These are phyloP conservation scores for Euphydryas editha DNA, from an alignment of 2,888 invertebrate genomes.

Conservation along the genomic window DNA sequence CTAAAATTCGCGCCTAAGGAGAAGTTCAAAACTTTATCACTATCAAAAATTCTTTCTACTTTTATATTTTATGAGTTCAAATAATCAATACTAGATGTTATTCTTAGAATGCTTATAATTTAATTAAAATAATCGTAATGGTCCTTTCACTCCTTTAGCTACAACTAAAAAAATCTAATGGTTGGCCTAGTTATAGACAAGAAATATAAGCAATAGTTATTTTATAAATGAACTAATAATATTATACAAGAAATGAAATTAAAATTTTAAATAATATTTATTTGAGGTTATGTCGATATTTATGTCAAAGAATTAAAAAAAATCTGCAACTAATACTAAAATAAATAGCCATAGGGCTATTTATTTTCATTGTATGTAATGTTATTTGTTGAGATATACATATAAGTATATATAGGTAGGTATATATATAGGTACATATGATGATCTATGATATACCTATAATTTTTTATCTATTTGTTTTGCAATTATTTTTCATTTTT, in stretches of 20 bases:
- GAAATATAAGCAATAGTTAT: conserved; percentile 4
- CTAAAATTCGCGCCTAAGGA: no score
- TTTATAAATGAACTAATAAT: background rate
- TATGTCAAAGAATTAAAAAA: no score
- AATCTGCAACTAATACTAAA: no score
- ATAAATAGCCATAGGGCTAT: no score
- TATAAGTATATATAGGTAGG: no score
- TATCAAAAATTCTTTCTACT: no score
- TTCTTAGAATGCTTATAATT: background rate
- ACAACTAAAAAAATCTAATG: background rate
- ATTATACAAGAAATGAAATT: background rate
- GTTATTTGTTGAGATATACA: no score
- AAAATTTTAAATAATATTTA: background rate
- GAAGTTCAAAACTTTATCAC: no score
- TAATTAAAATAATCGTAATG: background rate
- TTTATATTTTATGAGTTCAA: background rate
- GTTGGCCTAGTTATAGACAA: background rate
- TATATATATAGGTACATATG: no score
- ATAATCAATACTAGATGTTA: background rate
- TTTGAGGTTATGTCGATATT: no score
- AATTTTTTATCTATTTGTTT: background rate
- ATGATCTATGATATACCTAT: no score
- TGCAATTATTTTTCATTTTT: background rate
- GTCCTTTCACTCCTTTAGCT: conserved; percentile 7
- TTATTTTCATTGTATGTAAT: no score